phyloP scores from a whole-genome alignment of 92 coral and sea anemone species.

The Phenganax subtilis region DNA sequence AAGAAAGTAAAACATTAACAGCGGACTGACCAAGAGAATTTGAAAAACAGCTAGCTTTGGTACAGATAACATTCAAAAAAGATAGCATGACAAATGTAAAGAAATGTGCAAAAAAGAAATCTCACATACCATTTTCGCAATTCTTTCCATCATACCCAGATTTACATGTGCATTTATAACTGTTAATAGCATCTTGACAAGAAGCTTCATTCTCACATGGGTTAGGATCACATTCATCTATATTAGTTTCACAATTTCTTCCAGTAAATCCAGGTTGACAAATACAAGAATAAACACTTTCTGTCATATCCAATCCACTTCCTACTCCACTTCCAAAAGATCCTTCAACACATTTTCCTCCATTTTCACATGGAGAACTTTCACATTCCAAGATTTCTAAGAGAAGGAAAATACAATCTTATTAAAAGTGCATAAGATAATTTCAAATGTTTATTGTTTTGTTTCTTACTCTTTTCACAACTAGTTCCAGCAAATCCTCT shows the following conservation, averaged over 20 bases:
- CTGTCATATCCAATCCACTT: constrained; percentile 24
- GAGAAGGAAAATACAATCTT: background rate
- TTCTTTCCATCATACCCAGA: constrained; percentile 30
- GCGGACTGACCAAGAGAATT: no score
- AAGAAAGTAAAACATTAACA: no score
- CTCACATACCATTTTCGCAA: constrained; percentile 27
- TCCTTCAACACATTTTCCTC: constrained; percentile 12
- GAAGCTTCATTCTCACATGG: constrained; percentile 29
- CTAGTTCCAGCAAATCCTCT: constrained; percentile 5
- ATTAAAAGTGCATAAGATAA: background rate
- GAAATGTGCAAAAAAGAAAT: background rate
- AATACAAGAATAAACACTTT: constrained; percentile 22
- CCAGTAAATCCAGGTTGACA: constrained; percentile 19
- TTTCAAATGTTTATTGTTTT: background rate
- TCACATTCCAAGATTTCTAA: constrained; percentile 11
- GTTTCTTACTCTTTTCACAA: constrained; percentile 19
- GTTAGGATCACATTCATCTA: constrained; percentile 20
- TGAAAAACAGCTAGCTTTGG: no score
- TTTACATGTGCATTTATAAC: constrained; percentile 24
- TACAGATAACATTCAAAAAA: no score
- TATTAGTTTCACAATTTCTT: constrained; percentile 21
- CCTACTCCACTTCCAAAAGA: constrained; percentile 24
- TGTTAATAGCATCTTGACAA: constrained; percentile 30
- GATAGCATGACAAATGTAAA: no score
- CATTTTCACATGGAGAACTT: constrained; percentile 16